phyloP scores from a whole-genome alignment of 2,797 vertebrate species.

The Enteromius trimaculatus region DNA sequence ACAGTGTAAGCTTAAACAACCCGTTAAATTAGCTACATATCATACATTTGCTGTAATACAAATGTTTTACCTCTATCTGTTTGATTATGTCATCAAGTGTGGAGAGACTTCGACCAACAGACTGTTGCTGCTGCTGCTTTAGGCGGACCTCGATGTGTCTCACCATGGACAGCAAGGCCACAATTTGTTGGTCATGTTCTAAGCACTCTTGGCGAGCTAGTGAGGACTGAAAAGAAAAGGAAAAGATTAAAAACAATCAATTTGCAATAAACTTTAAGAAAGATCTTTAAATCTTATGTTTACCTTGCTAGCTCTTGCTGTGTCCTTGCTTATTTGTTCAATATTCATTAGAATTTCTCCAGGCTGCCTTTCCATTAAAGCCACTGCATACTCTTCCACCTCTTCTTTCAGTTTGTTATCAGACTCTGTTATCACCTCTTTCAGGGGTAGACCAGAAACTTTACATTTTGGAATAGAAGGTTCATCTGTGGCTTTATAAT shows the following conservation, averaged over 20 bases:
- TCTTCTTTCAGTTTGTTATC: conserved; percentile 60
- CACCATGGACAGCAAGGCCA: conserved; percentile 89
- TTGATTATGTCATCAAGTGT: conserved; percentile 81
- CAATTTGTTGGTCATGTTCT: conserved; percentile 87
- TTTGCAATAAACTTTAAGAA: background rate
- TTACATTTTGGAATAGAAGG: conserved; percentile 42
- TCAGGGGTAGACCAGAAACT: conserved; percentile 35
- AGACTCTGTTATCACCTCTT: conserved; percentile 59
- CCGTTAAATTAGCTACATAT: background rate
- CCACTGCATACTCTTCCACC: conserved; percentile 19
- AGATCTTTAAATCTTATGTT: background rate
- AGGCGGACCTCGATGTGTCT: conserved; percentile 88
- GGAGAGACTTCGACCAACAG: conserved; percentile 74
- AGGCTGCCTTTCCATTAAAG: conserved; percentile 11
- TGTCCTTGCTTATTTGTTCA: conserved; percentile 38
- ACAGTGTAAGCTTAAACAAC: background rate
- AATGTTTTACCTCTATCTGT: conserved; percentile 83
- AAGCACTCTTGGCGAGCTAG: conserved; percentile 85
- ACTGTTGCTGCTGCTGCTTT: conserved; percentile 84
- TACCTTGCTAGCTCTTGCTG: conserved; percentile 69
- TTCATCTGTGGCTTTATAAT: conserved; percentile 46
- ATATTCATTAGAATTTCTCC: conserved; percentile 30
- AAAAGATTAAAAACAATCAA: background rate
- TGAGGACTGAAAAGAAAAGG: conserved; percentile 67
- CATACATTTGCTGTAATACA: background rate